Conservation (phyloP, 2,113 vertebrate species). For the Callaeas wilsoni region DNA sequence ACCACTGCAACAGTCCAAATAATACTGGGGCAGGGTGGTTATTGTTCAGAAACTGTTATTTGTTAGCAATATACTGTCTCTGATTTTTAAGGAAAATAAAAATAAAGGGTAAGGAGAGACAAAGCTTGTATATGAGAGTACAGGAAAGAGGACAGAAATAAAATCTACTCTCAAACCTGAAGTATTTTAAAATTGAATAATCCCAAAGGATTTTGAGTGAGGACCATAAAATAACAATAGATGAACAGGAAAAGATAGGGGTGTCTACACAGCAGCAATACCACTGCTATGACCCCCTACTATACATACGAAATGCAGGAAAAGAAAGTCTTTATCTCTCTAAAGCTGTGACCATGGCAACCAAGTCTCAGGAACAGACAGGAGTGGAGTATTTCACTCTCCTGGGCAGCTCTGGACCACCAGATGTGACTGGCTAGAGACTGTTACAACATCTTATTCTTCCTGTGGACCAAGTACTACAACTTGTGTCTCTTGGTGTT, state of each 20-base stretch:
- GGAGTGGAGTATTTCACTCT: slow-evolving; percentile 28
- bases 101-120: background rate
- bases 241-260: background rate
- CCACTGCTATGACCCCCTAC: background rate
- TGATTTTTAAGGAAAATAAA: background rate
- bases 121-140: background rate
- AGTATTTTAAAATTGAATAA: background rate
- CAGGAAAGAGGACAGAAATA: background rate
- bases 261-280: background rate
- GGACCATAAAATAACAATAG: background rate
- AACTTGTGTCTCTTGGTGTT: slow-evolving; percentile 17
- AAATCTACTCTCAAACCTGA: background rate
- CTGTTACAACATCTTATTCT: slow-evolving; percentile 8
- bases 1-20: background rate
- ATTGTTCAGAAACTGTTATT: background rate
- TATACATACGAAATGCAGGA: slow-evolving; percentile 7
- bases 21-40: background rate
- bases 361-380: slow-evolving; percentile 40
- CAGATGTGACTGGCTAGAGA: background rate
- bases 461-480: slow-evolving; percentile 25
- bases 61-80: background rate
- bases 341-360: slow-evolving; percentile 59
- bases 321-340: slow-evolving; percentile 41
- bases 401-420: slow-evolving; percentile 23
- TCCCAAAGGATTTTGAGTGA: background rate